Percentiles rank a stretch among this genome's conserved stretches.
Conservation (phyloP, 2,113 vertebrate species). For the Saiga tatarica region DNA sequence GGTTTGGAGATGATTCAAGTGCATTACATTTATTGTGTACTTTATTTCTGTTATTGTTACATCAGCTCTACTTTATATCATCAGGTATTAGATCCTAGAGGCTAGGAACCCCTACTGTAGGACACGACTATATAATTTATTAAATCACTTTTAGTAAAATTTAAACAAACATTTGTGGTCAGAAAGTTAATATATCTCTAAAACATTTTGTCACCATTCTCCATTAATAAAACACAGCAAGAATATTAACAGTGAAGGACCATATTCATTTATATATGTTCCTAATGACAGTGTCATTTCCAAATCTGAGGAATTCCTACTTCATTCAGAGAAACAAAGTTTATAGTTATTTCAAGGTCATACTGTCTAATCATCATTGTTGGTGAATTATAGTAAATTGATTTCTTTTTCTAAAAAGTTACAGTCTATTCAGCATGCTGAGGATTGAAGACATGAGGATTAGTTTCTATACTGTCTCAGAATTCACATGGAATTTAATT, state of each 20-base stretch:
- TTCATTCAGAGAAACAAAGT: slow-evolving; percentile 2
- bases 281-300: background rate
- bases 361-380: background rate
- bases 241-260: background rate
- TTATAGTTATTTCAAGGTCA: background rate
- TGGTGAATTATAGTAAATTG: background rate
- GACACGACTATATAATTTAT: background rate
- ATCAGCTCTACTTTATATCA: background rate
- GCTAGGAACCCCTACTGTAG: background rate
- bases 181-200: background rate
- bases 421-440: background rate
- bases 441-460: background rate
- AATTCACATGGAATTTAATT: background rate
- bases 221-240: background rate
- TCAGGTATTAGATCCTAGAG: background rate
- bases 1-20: background rate
- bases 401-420: background rate
- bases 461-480: background rate
- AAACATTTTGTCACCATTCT: background rate
- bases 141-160: background rate
- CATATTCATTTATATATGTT: background rate
- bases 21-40: background rate
- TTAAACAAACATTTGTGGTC: background rate
- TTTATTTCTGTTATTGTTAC: background rate
- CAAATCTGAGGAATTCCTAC: background rate